These are phyloP conservation scores for Formica exsecta DNA, from an alignment of 1,140 invertebrate species.

Conservation along the genomic window DNA sequence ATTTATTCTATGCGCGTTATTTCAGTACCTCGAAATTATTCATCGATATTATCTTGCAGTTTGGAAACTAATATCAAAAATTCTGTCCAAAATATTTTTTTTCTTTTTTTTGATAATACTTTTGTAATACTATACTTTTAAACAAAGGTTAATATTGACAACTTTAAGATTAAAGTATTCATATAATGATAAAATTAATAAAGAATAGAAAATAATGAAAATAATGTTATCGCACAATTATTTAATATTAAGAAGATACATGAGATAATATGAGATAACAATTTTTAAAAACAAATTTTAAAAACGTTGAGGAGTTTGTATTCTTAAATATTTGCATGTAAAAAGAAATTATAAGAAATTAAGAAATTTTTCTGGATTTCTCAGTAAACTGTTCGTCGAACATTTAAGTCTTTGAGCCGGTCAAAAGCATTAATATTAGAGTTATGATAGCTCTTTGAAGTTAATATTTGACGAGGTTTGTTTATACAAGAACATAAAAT, in stretches of 20 bases:
- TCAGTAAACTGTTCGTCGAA: constrained; percentile 25
- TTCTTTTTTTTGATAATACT: too few relatives aligned
- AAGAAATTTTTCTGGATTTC: constrained; percentile 11
- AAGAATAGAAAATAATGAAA: background rate
- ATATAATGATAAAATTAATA: background rate
- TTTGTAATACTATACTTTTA: too few relatives aligned
- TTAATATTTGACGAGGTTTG: constrained; percentile 46
- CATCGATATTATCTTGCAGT: background rate
- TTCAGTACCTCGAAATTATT: background rate
- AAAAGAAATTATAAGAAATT: constrained; percentile 10
- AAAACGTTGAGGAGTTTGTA: background rate
- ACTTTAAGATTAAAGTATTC: background rate
- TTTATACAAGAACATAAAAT: constrained; percentile 18
- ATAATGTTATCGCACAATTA: background rate
- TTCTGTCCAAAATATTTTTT: background rate
- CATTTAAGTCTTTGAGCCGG: constrained; percentile 13
- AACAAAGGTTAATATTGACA: background rate
- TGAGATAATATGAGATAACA: background rate
- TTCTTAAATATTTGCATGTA: background rate
- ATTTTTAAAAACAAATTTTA: too few relatives aligned
- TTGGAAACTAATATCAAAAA: background rate
- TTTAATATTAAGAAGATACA: background rate
- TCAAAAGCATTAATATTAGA: constrained; percentile 14
- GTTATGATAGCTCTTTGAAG: background rate
- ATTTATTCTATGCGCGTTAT: constrained; percentile 25